Evolutionary conservation across 2,113 vertebrate genomes (phyloP), one percentile per base, ranked within the genome.

Genomic region (Glaucidium brasilianum): DNA sequence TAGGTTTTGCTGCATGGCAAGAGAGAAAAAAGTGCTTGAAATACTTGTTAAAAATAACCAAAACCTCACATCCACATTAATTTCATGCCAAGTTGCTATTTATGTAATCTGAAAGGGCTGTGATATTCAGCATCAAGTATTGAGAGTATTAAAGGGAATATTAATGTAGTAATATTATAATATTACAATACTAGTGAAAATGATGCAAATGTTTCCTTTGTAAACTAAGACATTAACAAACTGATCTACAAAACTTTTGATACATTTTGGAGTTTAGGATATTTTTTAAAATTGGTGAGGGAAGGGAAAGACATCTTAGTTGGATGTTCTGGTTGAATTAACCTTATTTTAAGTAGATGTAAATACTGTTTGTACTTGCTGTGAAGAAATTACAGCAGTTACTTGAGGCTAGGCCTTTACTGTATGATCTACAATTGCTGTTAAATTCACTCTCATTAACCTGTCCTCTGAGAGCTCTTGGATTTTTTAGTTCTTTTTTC

Each of bases 1-100:
- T 87, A 32, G 68, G 41, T 91, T 35, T 92, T 87, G 23, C 72
- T 86, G 76, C 35, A 52, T 81, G 56, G 86, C 34, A 87, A 86
- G 68, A 86, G 27, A 85, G 79, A 50, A 72, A 87, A 78, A 90
- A 93, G 60, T 37, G 49, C 21, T 94, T 87, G 43, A 92, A 92
- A 89, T 52, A 30, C 29, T 78, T 85, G 39, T 94, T 91, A 78
- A 94, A 96, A 93, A 79, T 81, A 92, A 64, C 76, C 30, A 49
- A 92, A 85, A 7, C 45, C 32, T 71, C 55, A 69, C n/a, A 75
- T 87, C 35, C 45, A 60, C 26, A 11, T 71, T 66, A 85, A 79
- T 64, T 94, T 94, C 29, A 41, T 94, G 75, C 67, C 72, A 94
- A 85, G 53, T 79, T 92, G 43, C 78, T 91, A 56, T 92, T 53